Evolutionary conservation across 2,797 vertebrate species (phyloP).

Genomic region (Malacoctenus gilli): DNA sequence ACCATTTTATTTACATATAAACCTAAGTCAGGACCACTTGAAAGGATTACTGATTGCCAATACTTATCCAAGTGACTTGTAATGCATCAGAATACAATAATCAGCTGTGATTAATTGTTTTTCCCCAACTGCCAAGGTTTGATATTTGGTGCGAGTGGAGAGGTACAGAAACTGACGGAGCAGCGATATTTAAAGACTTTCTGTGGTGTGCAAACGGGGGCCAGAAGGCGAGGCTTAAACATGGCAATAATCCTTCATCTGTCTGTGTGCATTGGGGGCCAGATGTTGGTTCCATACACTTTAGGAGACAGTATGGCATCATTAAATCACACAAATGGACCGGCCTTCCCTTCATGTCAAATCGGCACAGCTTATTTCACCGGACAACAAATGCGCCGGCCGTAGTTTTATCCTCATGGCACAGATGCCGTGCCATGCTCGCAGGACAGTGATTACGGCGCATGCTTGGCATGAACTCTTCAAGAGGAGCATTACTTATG

Average conservation of each 20-base stretch:
- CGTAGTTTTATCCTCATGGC: conserved; percentile 60
- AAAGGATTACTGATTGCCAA: too few species aligned
- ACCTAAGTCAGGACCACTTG: too few species aligned
- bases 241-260: conserved; percentile 76
- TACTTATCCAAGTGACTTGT: too few species aligned
- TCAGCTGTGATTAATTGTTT: too few species aligned
- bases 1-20: too few species aligned
- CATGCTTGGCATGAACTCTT: conserved; percentile 41
- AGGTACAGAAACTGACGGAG: conserved; percentile 28
- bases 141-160: conserved; percentile 22
- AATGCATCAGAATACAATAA: conserved; percentile 36
- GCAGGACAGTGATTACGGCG: conserved; percentile 52
- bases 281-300: conserved; percentile 73
- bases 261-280: conserved; percentile 67
- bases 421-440: conserved; percentile 62
- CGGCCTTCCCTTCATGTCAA: conserved; percentile 34
- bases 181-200: conserved; percentile 54
- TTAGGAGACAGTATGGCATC: conserved; percentile 64
- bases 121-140: neutral
- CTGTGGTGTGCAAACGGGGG: conserved; percentile 46
- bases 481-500: conserved; percentile 36
- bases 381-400: conserved; percentile 55
- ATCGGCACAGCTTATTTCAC: conserved; percentile 54
- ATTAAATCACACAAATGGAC: conserved; percentile 69
- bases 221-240: conserved; percentile 73